Conservation (phyloP, 2,888 invertebrate genomes). For the Drosophila pegasa region DNA sequence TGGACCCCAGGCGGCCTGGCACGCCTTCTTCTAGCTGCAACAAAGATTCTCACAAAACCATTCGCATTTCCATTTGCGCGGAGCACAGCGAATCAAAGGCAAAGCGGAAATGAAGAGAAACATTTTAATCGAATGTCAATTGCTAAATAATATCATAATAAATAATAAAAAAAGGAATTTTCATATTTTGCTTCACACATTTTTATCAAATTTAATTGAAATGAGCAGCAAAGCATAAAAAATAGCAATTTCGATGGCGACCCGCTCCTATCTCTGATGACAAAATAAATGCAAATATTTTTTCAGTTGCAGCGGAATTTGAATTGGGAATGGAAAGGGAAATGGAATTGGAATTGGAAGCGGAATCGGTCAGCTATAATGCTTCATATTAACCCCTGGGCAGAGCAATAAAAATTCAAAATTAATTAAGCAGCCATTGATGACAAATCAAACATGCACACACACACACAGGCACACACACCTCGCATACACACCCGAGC, state of each 20-base stretch:
- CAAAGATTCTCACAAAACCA: no score
- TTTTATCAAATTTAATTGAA: not conserved
- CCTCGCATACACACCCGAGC: not conserved
- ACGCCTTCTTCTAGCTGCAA: no score
- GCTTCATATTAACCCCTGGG: conserved; percentile 13
- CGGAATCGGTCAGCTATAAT: conserved; percentile 9
- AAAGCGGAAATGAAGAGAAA: no score
- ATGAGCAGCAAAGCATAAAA: conserved; percentile 5
- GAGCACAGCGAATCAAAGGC: no score
- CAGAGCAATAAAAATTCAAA: conserved; percentile 6
- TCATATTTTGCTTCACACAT: not conserved
- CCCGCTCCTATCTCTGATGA: not conserved
- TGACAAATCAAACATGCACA: conserved; percentile 7
- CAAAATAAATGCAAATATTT: not conserved
- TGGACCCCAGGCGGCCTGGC: no score
- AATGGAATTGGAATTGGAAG: not conserved
- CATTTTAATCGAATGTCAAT: not conserved
- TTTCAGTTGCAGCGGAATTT: not conserved
- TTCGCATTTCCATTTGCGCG: no score
- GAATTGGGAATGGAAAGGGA: not conserved
- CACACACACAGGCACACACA: not conserved
- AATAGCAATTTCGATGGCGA: not conserved
- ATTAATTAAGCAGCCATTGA: conserved; percentile 31
- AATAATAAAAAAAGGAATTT: conserved; percentile 1
- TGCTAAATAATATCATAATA: not conserved